Base-by-base conservation (phyloP, 2,797 vertebrate genomes). In the Myotis vivesi region DNA sequence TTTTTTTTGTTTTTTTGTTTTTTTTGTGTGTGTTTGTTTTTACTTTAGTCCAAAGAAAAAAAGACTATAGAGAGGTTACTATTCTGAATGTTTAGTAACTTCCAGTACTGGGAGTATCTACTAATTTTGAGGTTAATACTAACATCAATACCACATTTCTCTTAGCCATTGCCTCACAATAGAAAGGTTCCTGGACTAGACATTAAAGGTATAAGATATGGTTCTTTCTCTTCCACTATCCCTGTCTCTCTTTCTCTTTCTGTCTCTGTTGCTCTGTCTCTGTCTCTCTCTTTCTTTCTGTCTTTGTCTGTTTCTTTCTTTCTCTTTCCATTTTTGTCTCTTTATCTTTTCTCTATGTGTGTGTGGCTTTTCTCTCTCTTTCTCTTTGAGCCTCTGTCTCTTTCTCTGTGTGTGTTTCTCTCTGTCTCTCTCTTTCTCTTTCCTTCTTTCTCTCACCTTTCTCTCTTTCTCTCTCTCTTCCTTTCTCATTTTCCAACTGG, bases 81-180 rank as follows among this genome's bases (percentile, higher is more conserved):
- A 10, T 64, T 17, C 25, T 30, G 17, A 64, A 51, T 33, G 5
- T 8, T 49, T 17, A 49, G 44, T 4, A 17, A 51, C 38, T 10
- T 33, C 11, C 6, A 41, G 1, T 20, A 38, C 30, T 12, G 12
- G 4, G 9, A 85, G 30, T 82, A 76, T 8, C 15, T 25, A 11
- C 5, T 12, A 9, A 6, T 72, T 41, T 41, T 33, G 5, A 53
- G 51, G 13, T 33, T 53, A 44, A 89, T 33, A 8, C n/a, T 51
- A 25, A 38, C 28, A 49, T 49, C 16, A 49, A 20, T n/a, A n/a
- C 28, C 1, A 38, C 25, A 55, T 17, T 76, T 72, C 41, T 91
- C 25, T 16, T 19, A 33, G 1, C 5, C 0, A 1, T 6, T 8
- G 1, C 3, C 4, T 44, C 33, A 22, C 10, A 83, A 8, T 3